Base-by-base conservation (phyloP, 2,888 invertebrate species). In the Caenorhabditis imperialis region DNA sequence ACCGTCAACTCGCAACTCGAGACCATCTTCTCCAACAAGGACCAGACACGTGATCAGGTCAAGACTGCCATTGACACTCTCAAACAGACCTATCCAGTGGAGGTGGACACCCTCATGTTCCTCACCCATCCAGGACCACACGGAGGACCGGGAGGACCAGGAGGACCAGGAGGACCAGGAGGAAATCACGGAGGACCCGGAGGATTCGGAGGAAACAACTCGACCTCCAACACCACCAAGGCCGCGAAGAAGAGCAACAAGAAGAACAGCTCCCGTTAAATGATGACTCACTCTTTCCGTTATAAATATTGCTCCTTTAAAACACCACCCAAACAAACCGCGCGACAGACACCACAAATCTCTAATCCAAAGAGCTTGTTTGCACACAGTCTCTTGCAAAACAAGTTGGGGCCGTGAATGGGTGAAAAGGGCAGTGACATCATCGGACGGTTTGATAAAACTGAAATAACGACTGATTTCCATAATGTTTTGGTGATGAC, bases 21-120 rank as follows among this genome's bases (percentile, higher is more conserved):
- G 18, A 40, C 63, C n/a, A 77, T 77, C 33, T 45, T 73, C 42
- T 42, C 18, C 40, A 70, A 74, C 40, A 61, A 71, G 42, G 55
- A 62, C 16, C 77, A 63, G 27, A 77, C 77, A 6, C 60, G 50
- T n/a, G 55, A 37, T 25, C 61, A 77, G 25, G 45, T 55, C 8
- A 48, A 55, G 16, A 16, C 63, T 4, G 63, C 58, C n/a, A 54
- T 77, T 20, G 57, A 74, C 33, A 44, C 38, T n/a, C 44, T 76
- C 58, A 51, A 44, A 23, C 51, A 62, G 40, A 40, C 40, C 22
- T 61, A 70, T 16, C 61, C 72, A 67, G 42, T 54, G 35, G 75
- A 60, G 20, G 65, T 69, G 33, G 71, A 71, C 33, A 45, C 55
- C 20, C 33, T 75, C 44, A 48, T 71, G 51, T 55, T 61, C 35